Percentiles rank a stretch among this genome's conserved stretches.
phyloP scores from a whole-genome alignment of 2,113 vertebrate species.

The Syngnathus scovelli region DNA sequence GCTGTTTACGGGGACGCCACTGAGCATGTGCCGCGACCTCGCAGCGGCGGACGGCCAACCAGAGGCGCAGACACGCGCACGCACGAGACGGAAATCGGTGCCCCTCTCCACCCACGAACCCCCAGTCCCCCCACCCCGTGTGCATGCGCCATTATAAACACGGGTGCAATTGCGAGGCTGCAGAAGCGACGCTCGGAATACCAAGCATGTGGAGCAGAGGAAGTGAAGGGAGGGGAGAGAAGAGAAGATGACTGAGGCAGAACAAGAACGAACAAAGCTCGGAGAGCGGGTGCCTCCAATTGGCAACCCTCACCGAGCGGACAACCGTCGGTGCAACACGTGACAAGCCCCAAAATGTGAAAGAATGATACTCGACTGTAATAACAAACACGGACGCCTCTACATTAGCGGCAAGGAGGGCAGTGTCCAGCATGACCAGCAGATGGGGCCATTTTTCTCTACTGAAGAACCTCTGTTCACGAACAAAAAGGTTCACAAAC shows the following conservation, averaged over 20 bases:
- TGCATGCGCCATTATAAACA: conserved; percentile 85
- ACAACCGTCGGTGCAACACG: conserved; percentile 42
- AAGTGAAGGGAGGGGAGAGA: neutral
- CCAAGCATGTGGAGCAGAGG: conserved; percentile 68
- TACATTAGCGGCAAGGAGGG: neutral
- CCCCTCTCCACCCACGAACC: conserved; percentile 19
- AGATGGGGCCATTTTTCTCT: neutral
- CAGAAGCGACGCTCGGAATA: conserved; percentile 70
- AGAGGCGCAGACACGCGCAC: conserved; percentile 43
- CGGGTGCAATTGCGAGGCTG: conserved; percentile 67
- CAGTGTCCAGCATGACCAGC: neutral
- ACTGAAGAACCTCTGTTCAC: no score
- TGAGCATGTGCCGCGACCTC: conserved; percentile 99
- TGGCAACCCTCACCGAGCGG: conserved; percentile 52
- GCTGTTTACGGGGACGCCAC: conserved; percentile 77
- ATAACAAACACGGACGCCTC: neutral
- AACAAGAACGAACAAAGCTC: conserved; percentile 41
- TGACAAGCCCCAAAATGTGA: conserved; percentile 11
- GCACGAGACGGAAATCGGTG: conserved; percentile 73
- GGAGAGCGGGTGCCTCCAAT: conserved; percentile 55
- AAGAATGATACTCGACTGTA: neutral
- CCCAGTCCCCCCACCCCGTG: conserved; percentile 43
- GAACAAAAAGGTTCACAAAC: no score
- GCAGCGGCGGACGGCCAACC: conserved; percentile 41
- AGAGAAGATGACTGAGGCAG: conserved; percentile 1